Conservation (phyloP, 2,797 vertebrate genomes). For the Leucoraja ocellata region DNA sequence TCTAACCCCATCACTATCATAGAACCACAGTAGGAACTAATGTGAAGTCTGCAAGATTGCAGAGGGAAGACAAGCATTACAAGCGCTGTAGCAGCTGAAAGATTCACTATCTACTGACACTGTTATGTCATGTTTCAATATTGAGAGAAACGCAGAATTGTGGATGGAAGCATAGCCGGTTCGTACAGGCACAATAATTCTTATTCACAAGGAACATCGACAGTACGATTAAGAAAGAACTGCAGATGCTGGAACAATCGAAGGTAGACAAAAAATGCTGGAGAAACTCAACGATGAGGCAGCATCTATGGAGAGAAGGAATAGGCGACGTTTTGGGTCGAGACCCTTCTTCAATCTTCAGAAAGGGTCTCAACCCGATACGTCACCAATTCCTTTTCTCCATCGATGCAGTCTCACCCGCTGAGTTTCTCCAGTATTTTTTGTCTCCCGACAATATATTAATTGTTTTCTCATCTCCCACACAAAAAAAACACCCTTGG, state of each 20-base stretch:
- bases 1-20: not conserved
- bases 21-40: slow-evolving; percentile 8
- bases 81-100: not conserved
- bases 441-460: not conserved
- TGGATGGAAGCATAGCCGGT: not conserved
- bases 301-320: too few species aligned
- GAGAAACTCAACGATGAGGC: too few species aligned
- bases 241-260: too few species aligned
- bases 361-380: too few species aligned
- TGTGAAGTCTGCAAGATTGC: slow-evolving; percentile 1
- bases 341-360: too few species aligned
- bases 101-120: not conserved
- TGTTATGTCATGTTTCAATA: not conserved
- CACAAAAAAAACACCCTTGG: not conserved
- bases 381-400: too few species aligned
- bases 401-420: too few species aligned
- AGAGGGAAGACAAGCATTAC: slow-evolving; percentile 29
- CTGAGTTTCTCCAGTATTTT: too few species aligned
- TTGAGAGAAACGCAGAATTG: slow-evolving; percentile 7
- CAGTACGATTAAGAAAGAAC: too few species aligned
- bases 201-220: not conserved
- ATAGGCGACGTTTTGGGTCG: too few species aligned
- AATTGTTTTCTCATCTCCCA: not conserved
- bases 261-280: too few species aligned
- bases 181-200: not conserved